phyloP scores from a whole-genome alignment of 2,888 invertebrate species.

The Ariolimax columbianus region DNA sequence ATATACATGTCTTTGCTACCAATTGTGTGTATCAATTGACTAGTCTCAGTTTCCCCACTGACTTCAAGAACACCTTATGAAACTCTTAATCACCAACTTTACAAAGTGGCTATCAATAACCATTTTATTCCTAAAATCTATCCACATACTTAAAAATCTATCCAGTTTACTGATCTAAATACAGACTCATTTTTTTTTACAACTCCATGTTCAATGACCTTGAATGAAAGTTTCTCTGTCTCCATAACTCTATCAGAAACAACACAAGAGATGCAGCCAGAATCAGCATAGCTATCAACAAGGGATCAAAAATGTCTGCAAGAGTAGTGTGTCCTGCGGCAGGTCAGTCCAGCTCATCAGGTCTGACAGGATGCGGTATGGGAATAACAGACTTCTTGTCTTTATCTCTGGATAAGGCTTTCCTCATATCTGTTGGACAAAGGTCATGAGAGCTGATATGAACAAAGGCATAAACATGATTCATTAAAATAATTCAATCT shows the following conservation, averaged over 20 bases:
- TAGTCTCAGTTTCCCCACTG: background rate
- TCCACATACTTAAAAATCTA: background rate
- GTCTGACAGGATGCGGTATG: conserved; percentile 93
- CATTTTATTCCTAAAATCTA: background rate
- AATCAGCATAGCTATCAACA: conserved; percentile 53
- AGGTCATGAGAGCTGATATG: no score
- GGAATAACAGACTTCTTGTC: conserved; percentile 95
- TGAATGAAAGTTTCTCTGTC: conserved; percentile 20
- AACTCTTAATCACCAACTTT: background rate
- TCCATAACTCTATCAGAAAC: conserved; percentile 31
- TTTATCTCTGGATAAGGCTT: conserved; percentile 94
- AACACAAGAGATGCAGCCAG: conserved; percentile 43
- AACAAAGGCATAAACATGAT: no score
- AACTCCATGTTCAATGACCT: conserved; percentile 18
- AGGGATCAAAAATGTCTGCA: conserved; percentile 53
- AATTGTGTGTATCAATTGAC: no score
- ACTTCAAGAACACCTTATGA: background rate
- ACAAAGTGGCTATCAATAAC: background rate
- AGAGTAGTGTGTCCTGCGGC: conserved; percentile 66
- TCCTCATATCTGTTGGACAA: conserved; percentile 92
- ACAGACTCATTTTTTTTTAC: background rate
- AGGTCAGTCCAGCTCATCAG: conserved; percentile 91
- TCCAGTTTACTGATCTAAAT: background rate
- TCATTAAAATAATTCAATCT: no score
- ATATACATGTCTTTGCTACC: no score